Percentiles rank a stretch among this genome's conserved stretches.
These are phyloP conservation scores for Ranitomeya variabilis DNA, from an alignment of 2,113 vertebrate genomes.

Conservation along the genomic window DNA sequence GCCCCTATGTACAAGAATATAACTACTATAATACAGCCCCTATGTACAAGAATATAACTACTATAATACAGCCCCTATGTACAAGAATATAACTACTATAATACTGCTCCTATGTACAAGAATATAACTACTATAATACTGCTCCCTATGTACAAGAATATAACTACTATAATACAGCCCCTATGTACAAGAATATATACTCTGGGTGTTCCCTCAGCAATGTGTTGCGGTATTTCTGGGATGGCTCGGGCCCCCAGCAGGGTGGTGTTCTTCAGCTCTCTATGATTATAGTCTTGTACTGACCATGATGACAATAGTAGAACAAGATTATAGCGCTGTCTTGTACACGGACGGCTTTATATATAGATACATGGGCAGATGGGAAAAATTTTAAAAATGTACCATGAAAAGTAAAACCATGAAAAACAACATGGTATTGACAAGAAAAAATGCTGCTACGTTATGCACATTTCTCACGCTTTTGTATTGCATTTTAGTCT, in stretches of 20 bases:
- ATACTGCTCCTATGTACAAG: neutral
- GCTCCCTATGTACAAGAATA: neutral
- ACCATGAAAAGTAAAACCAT: too few species aligned
- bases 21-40: neutral
- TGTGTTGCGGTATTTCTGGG: neutral
- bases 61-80: neutral
- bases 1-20: neutral
- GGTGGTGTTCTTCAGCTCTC: neutral
- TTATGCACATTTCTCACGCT: too few species aligned
- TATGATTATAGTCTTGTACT: slow-evolving; percentile 20
- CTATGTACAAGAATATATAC: neutral
- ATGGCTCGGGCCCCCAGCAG: neutral
- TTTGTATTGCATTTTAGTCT: too few species aligned
- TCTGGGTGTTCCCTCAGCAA: neutral
- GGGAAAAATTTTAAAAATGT: neutral
- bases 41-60: neutral
- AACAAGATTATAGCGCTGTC: neutral
- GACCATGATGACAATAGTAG: neutral
- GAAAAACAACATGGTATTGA: too few species aligned
- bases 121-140: slow-evolving; percentile 14
- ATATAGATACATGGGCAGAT: neutral
- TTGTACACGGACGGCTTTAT: neutral
- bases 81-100: neutral
- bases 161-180: neutral
- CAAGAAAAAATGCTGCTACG: too few species aligned